A percentile compares a stretch with the other conserved stretches of the same genome.
Evolutionary conservation across 2,797 vertebrate species (phyloP).

Genomic region (Pseudocheirus occidentalis): DNA sequence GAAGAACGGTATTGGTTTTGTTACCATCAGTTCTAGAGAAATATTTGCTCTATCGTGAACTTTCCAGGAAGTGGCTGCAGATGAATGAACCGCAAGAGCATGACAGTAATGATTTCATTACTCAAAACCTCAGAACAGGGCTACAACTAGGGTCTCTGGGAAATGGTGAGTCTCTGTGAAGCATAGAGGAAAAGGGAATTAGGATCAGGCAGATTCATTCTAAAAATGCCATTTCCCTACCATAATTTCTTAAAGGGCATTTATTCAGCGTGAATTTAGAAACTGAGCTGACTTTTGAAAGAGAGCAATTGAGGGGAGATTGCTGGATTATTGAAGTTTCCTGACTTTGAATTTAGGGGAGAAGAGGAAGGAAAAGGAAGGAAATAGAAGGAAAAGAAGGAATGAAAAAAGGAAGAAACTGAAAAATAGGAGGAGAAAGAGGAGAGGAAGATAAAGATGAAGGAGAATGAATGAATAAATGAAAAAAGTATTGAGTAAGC

Average conservation of each 20-base stretch:
- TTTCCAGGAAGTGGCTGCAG: slow-evolving; percentile 58
- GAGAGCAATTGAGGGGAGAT: slow-evolving; percentile 27
- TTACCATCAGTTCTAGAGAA: slow-evolving; percentile 25
- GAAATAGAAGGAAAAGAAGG: neutral
- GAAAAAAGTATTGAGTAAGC: neutral
- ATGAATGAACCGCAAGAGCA: slow-evolving; percentile 50
- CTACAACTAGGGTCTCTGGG: slow-evolving; percentile 31
- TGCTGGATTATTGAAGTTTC: slow-evolving; percentile 5
- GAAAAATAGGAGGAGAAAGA: neutral
- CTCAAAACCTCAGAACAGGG: slow-evolving; percentile 33
- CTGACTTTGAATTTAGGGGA: neutral
- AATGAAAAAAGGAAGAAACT: neutral
- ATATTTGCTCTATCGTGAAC: neutral
- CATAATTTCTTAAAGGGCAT: slow-evolving; percentile 32
- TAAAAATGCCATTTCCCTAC: slow-evolving; percentile 8
- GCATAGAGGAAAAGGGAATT: neutral
- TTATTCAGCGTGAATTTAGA: slow-evolving; percentile 33
- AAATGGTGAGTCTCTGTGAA: slow-evolving; percentile 12
- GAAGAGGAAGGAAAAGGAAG: neutral
- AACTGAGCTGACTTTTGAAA: slow-evolving; percentile 36
- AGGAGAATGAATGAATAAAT: neutral
- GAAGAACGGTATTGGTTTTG: neutral
- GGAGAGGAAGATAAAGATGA: neutral
- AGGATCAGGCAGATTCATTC: neutral
- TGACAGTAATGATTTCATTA: slow-evolving; percentile 38